phyloP scores from a whole-genome alignment of 2,888 invertebrate species.

The Acronicta aceris region DNA sequence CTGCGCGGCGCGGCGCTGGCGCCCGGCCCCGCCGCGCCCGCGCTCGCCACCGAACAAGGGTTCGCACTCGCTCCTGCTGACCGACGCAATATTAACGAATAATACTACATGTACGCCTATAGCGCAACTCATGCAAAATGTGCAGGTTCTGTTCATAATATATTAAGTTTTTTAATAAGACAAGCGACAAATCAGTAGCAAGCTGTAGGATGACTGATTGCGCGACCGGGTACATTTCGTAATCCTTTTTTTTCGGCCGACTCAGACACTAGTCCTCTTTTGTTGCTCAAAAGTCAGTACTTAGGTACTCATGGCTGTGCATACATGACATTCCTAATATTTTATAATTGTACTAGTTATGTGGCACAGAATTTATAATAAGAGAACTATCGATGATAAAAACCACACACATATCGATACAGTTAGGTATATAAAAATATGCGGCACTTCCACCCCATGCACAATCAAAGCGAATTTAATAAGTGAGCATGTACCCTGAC shows the following conservation, averaged over 20 bases:
- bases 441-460: slow-evolving; percentile 77
- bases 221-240: slow-evolving; percentile 37
- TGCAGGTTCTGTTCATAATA: slow-evolving; percentile 13
- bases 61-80: slow-evolving; percentile 44
- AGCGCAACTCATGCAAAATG: slow-evolving; percentile 35
- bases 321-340: slow-evolving; percentile 44
- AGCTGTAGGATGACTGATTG: slow-evolving; percentile 39
- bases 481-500: slow-evolving; percentile 80
- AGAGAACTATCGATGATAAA: slow-evolving; percentile 50
- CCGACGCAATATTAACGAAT: slow-evolving; percentile 8
- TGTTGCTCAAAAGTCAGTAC: slow-evolving; percentile 9
- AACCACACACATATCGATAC: slow-evolving; percentile 12
- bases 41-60: slow-evolving; percentile 48
- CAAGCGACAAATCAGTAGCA: slow-evolving; percentile 43
- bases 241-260: slow-evolving; percentile 69
- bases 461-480: slow-evolving; percentile 72
- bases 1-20: slow-evolving; percentile 32
- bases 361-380: slow-evolving; percentile 33
- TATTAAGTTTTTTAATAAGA: slow-evolving; percentile 7
- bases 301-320: slow-evolving; percentile 23
- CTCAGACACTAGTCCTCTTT: slow-evolving; percentile 49
- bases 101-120: slow-evolving; percentile 1
- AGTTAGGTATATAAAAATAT: slow-evolving; percentile 47
- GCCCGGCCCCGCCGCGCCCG: slow-evolving; percentile 32
- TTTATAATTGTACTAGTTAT: slow-evolving; percentile 63